Base-by-base conservation (phyloP, 2,113 vertebrate species). In the Abramis brama region DNA sequence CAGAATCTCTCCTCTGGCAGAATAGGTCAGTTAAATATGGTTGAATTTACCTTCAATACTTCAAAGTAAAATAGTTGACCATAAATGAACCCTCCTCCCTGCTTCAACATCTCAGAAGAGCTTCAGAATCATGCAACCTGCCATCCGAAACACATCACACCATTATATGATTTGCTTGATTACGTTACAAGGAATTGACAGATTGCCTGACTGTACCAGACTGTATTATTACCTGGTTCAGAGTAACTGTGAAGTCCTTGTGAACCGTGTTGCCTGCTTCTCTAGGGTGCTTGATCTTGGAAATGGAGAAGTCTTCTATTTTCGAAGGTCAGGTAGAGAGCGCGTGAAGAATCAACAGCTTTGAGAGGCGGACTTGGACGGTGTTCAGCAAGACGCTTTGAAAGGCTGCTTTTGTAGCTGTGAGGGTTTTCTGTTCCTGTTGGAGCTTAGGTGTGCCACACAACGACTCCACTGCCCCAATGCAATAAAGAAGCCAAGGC, bases 381-480 rank as follows among this genome's bases (percentile, higher is more conserved):
- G 25, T 17, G 66, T 88, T 86, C 84, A 85, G 85, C 66, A 23
- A 19, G 21, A 19, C 43, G 25, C 66, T 74, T 83, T 94, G 91
- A 94, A 94, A 93, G 93, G 88, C 88, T 85, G 89, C 90, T 94
- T 93, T 93, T 93, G 91, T 93, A 89, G 90, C 89, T 84, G 30
- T 75, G 84, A 86, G 89, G 87, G 91, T 90, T 88, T 81, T 86
- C 88, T 89, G 90, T 79, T 89, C 90, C 91, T 89, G 90, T 92
- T 82, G 89, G 90, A 92, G 88, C 89, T 93, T 92, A 92, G 92
- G 87, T 90, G 86, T 91, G 57, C 84, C 74, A 64, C 55, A 73
- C 76, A 76, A 66, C 60, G 52, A 79, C 85, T 66, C 23, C 21
- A 45, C 33, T 75, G 76, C 75, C 19, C 36, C 6, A 83, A 15